These are phyloP conservation scores for Ctenopoma multispine DNA, from an alignment of 2,797 vertebrate genomes.

Conservation along the genomic window DNA sequence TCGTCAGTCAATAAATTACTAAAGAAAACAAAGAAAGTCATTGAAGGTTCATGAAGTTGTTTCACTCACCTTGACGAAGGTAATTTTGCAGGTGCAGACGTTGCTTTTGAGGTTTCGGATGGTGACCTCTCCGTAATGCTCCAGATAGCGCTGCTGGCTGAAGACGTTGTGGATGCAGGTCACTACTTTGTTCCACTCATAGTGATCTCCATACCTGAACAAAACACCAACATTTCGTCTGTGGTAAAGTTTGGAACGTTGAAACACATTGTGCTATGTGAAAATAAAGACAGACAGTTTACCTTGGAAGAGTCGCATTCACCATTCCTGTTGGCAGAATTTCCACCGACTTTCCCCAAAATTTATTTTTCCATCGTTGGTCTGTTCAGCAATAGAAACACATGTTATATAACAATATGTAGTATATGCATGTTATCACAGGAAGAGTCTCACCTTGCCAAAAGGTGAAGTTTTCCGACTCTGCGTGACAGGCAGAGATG, in stretches of 20 bases:
- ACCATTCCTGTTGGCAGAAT: conserved; percentile 93
- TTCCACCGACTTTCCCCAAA: conserved; percentile 97
- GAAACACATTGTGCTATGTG: not conserved
- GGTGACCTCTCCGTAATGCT: conserved; percentile 93
- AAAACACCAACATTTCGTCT: not conserved
- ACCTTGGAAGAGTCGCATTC: conserved; percentile 91
- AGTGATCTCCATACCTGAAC: conserved; percentile 92
- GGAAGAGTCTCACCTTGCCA: conserved; percentile 90
- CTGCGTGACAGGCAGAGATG: conserved; percentile 92
- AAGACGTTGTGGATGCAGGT: conserved; percentile 96
- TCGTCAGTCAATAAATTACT: not conserved
- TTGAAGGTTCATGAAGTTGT: too few relatives aligned
- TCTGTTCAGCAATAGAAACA: conserved; percentile 78
- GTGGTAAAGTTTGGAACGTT: not conserved
- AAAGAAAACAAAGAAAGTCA: too few relatives aligned
- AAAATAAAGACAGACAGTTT: conserved; percentile 39
- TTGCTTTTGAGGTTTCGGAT: conserved; percentile 90
- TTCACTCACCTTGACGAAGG: conserved; percentile 90
- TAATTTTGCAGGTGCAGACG: conserved; percentile 92
- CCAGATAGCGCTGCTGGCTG: conserved; percentile 94
- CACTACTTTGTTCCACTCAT: conserved; percentile 97
- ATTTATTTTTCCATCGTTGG: conserved; percentile 97
- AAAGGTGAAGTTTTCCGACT: conserved; percentile 91
- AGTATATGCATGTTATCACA: not conserved
- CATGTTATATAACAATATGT: not conserved